Evolutionary conservation across 1,140 invertebrate genomes (phyloP), one percentile per base, ranked within the genome.

Genomic region (Drosophila tristis): DNA sequence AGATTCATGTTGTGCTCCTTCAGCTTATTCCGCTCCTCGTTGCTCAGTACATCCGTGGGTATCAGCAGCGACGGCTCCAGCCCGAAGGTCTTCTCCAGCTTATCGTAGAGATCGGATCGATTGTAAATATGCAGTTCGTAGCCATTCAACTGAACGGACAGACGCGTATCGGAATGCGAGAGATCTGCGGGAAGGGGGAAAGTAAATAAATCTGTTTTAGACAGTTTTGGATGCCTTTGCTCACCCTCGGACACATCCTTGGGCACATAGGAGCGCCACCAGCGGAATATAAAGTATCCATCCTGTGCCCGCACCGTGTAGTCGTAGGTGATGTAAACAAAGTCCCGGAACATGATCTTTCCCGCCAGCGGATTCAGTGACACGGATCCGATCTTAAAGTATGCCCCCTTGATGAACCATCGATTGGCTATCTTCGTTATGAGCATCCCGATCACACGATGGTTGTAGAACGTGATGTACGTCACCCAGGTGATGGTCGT

Each of bases 301-400:
- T 99, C 98, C 93, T 99, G 98, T 68, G 99, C 95, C 78, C 98
- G 94, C 43, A 99, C 92, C 39, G 97, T 97, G 92, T 97, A 99
- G 93, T 99, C 98, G 93, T 98, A 96, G 50, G 97, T 98, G 44
- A 99, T 97, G 80, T 97, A 98, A 53, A 97, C 96, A 87, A 99
- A 95, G 94, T 99, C 98, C 74, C 98, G 94, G 93, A 99, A 99
- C 98, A 99, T 99, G 44, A 99, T 96, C 93, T 99, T 99, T 2
- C 99, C 99, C 73, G 98, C 98, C 70, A 99, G 93, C 26, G 98
- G 97, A 93, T 98, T 98, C 42, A 99, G 93, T 2, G 98, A 98
- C 81, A 99, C 96, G 13, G 98, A 99, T 66, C 6, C 23, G 92
- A 98, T 96, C 94, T 97, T 96, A 80, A 98, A 95, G 93, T 97